Evolutionary conservation across 2,113 vertebrate species (phyloP).

Genomic region (Parotia lawesii): DNA sequence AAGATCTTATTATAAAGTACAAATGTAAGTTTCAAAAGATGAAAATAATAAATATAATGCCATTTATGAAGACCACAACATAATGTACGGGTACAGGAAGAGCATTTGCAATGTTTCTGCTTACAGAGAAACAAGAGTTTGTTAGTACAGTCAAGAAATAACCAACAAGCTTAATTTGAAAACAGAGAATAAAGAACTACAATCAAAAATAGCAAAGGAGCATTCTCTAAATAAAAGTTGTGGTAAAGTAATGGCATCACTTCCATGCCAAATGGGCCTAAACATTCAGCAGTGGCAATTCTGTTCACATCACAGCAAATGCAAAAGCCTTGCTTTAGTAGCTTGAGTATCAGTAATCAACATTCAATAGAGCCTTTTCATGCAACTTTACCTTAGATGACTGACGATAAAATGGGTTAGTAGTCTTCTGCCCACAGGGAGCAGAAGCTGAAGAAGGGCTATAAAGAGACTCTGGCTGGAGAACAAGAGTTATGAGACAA

Average conservation of each 20-base stretch:
- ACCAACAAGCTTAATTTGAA: not conserved
- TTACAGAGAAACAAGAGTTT: constrained; percentile 3
- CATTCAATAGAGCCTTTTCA: constrained; percentile 31
- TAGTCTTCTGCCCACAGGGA: constrained; percentile 69
- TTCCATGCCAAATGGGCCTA: not conserved
- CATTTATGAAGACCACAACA: not conserved
- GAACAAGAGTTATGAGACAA: constrained; percentile 63
- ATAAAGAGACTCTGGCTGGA: constrained; percentile 73
- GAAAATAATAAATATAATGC: not conserved
- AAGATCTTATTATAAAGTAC: not conserved
- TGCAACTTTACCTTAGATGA: constrained; percentile 75
- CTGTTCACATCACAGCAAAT: constrained; percentile 43
- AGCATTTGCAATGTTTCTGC: not conserved
- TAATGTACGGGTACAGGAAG: not conserved
- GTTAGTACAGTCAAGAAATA: constrained; percentile 1
- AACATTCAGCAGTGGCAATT: not conserved
- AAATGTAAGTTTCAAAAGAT: not conserved
- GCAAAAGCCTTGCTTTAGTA: not conserved
- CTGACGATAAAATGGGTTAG: constrained; percentile 72
- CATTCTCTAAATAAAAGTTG: not conserved
- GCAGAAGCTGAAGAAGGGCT: constrained; percentile 69
- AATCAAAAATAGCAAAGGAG: not conserved
- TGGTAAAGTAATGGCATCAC: not conserved
- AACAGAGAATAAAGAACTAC: not conserved
- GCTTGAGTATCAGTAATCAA: not conserved